These are phyloP conservation scores for Galago senegalensis DNA, from an alignment of 2,797 vertebrate species.

Conservation along the genomic window DNA sequence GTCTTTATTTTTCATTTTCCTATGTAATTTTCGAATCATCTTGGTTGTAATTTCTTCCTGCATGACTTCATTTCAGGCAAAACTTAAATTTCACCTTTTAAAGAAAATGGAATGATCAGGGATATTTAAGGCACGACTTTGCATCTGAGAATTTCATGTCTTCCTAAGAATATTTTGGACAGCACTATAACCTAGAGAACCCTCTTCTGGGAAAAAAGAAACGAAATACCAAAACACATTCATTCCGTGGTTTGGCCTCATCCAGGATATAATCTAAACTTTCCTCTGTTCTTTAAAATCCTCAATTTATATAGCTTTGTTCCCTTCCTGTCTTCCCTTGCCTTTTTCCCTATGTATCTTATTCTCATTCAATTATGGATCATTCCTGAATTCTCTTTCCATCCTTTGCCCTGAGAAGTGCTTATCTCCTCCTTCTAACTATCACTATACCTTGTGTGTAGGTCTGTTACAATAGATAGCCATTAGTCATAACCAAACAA, in stretches of 20 bases:
- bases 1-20: not conserved
- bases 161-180: not conserved
- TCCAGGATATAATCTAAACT: not conserved
- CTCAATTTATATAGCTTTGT: not conserved
- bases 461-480: constrained; percentile 20
- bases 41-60: not conserved
- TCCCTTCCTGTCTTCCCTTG: not conserved
- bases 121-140: not conserved
- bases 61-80: not conserved
- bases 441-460: not conserved
- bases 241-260: not conserved
- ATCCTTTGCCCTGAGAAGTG: not conserved
- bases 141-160: constrained; percentile 10
- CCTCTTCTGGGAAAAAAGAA: not conserved
- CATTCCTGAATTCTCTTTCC: not conserved
- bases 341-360: not conserved
- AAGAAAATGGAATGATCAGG: not conserved
- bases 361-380: not conserved
- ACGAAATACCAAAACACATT: not conserved
- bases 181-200: not conserved
- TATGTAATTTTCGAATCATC: not conserved
- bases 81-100: constrained; percentile 48
- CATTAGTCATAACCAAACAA: constrained; percentile 18
- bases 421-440: not conserved
- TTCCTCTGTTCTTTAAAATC: not conserved